A percentile compares a stretch with the other conserved stretches of the same genome.
phyloP scores from a whole-genome alignment of 2,797 vertebrate species.

The Scomberomorus guttatus region DNA sequence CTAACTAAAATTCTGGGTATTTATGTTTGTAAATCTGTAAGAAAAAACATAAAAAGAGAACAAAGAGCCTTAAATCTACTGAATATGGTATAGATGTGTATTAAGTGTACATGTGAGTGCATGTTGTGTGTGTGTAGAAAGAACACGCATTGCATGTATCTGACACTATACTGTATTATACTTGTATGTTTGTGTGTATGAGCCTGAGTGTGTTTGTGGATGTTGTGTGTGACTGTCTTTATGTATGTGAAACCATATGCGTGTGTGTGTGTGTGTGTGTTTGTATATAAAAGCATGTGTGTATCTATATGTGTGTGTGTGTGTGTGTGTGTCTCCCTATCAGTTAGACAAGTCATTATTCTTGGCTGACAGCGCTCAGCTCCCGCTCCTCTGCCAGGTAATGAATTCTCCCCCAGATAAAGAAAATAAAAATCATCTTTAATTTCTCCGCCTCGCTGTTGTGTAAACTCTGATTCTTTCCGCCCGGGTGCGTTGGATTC shows the following conservation, averaged over 20 bases:
- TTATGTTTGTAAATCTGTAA: no score
- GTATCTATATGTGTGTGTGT: conserved; percentile 10
- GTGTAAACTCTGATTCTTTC: conserved; percentile 80
- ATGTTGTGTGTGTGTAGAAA: conserved; percentile 1
- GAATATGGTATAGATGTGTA: background rate
- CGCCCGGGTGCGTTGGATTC: conserved; percentile 24
- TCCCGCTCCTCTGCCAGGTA: conserved; percentile 79
- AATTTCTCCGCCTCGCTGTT: conserved; percentile 82
- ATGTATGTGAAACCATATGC: background rate
- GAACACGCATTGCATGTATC: background rate
- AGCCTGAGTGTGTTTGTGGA: conserved; percentile 5
- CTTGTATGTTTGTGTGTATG: conserved; percentile 20
- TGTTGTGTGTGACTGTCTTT: conserved; percentile 23
- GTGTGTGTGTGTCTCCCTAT: conserved; percentile 53
- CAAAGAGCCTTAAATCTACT: background rate
- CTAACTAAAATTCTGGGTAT: no score
- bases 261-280: conserved; percentile 15
- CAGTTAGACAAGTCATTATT: conserved; percentile 83
- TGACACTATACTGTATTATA: conserved; percentile 3
- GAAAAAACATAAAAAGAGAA: no score
- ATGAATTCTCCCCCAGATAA: conserved; percentile 85
- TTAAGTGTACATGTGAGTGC: background rate
- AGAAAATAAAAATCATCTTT: conserved; percentile 87
- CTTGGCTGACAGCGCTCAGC: conserved; percentile 81
- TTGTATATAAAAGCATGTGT: background rate